Percentiles rank a stretch among this genome's conserved stretches.
phyloP scores from a whole-genome alignment of 2,888 invertebrate species.

The Callimorpha dominula region DNA sequence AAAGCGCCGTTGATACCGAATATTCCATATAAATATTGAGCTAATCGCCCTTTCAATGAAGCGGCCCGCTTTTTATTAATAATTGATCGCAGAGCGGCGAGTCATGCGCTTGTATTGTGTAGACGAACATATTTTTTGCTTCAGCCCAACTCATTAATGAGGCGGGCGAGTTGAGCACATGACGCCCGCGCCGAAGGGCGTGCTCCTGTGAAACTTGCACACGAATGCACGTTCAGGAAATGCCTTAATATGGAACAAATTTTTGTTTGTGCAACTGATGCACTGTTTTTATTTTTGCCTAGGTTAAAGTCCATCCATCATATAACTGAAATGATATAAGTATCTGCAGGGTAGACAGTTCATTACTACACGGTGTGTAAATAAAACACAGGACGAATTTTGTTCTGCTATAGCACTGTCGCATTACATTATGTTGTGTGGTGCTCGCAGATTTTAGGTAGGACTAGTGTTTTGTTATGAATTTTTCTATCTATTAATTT shows the following conservation, averaged over 20 bases:
- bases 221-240: conserved; percentile 71
- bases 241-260: conserved; percentile 76
- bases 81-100: conserved; percentile 84
- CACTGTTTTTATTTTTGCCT: conserved; percentile 20
- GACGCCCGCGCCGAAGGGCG: conserved; percentile 66
- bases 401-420: not conserved
- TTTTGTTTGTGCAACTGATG: conserved; percentile 67
- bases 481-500: no score
- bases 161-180: conserved; percentile 67
- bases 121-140: conserved; percentile 82
- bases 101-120: conserved; percentile 85
- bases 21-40: conserved; percentile 87
- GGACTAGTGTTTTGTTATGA: no score
- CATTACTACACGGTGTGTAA: not conserved
- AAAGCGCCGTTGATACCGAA: conserved; percentile 87
- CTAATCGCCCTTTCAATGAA: conserved; percentile 87
- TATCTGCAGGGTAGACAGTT: not conserved
- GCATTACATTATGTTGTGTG: not conserved
- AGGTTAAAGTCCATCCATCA: no score
- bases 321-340: not conserved
- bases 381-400: not conserved
- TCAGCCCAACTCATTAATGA: conserved; percentile 79
- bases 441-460: no score
- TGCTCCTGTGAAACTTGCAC: conserved; percentile 66
- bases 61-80: conserved; percentile 87